Percentiles rank a stretch among this genome's conserved stretches.
Evolutionary conservation across 2,113 vertebrate species (phyloP).

Genomic region (Mionectes macconnelli): DNA sequence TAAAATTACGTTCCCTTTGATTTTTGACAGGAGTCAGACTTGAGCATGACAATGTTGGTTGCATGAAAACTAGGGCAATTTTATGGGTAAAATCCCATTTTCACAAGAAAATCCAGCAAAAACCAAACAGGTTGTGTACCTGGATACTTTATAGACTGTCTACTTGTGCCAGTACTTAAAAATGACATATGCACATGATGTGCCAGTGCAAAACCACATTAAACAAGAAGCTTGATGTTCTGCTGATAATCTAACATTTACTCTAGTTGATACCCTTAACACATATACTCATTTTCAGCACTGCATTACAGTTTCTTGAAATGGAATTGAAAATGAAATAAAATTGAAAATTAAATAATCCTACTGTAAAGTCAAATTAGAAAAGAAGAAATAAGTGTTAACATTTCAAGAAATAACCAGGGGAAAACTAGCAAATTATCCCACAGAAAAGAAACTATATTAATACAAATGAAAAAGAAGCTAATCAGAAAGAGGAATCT

Average conservation of each 20-base stretch:
- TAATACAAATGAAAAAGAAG: not conserved
- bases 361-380: not conserved
- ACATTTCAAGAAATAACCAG: not conserved
- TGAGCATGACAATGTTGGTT: not conserved
- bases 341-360: not conserved
- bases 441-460: not conserved
- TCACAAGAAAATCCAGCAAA: not conserved
- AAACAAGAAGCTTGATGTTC: not conserved
- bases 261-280: not conserved
- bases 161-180: not conserved
- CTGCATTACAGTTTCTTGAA: not conserved
- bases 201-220: not conserved
- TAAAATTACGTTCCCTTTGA: not conserved
- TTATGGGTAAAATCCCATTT: not conserved
- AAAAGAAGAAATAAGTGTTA: not conserved
- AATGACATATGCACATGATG: not conserved
- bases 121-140: not conserved
- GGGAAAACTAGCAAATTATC: not conserved
- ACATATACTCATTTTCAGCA: not conserved
- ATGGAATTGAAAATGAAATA: not conserved
- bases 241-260: slow-evolving; percentile 1
- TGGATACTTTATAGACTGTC: not conserved
- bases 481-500: not conserved
- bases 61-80: not conserved
- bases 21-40: not conserved